Base-by-base conservation (phyloP, 2,113 vertebrate genomes). In the Podiceps cristatus region DNA sequence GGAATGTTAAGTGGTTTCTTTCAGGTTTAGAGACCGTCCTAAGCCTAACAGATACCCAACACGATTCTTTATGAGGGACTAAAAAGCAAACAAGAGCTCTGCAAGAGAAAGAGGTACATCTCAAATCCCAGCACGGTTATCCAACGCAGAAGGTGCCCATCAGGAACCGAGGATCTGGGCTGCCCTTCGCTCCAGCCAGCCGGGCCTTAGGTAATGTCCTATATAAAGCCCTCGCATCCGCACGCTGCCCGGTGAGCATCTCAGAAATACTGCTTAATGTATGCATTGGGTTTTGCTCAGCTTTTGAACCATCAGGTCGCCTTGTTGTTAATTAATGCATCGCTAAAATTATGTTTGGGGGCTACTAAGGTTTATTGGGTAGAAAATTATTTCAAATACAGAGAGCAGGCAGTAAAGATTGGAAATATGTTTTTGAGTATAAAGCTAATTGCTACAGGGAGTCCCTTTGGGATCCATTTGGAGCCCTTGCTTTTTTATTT, bases 381-480 rank as follows among this genome's bases (percentile, higher is more conserved):
- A 97, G 88, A 96, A 98, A 98, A 96, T 85, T 94, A 97, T 94
- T 98, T 97, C 95, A 97, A 97, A 92, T 67, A 88, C 94, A 74
- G 91, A 90, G 95, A 95, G 88, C 82, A 96, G 88, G 93, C 76
- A 86, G 95, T 98, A 98, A 98, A 98, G 94, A 88, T 5, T 69
- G 88, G 78, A 96, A 94, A 95, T 91, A 93, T 95, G 78, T 95
- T 97, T 95, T 95, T 68, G 96, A 95, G 85, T 86, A 85, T 97
- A 94, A 97, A 97, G 94, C 87, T 77, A 95, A 96, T 97, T 95
- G 86, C 93, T 93, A 17, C 74, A 97, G 80, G 95, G 94, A 96
- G 95, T 98, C 97, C 97, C 97, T 82, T 13, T 47, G 98, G 88
- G 98, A 96, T 74, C 96, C 86, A 96, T 97, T 95, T 88, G 86